phyloP scores from a whole-genome alignment of 1,140 invertebrate species.

The Neelides sp. region DNA sequence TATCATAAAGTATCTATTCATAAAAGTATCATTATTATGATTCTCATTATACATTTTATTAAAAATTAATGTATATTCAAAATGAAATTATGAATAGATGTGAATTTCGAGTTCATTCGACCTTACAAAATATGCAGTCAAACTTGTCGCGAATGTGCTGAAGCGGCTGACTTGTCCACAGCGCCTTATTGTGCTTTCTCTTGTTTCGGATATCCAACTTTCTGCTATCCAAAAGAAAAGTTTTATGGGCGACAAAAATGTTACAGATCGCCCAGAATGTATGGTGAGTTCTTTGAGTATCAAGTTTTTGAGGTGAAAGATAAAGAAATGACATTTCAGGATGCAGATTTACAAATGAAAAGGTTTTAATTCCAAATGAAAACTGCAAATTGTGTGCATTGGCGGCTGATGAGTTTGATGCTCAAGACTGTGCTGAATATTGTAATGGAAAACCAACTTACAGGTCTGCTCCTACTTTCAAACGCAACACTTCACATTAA shows the following conservation, averaged over 20 bases:
- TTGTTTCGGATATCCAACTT: conserved; percentile 15
- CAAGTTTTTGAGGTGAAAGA: not conserved
- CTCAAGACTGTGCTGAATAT: conserved; percentile 2
- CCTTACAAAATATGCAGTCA: conserved; percentile 9
- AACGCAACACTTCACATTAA: too few relatives aligned
- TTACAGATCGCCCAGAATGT: not conserved
- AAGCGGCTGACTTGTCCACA: conserved; percentile 6
- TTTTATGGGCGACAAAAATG: conserved; percentile 7
- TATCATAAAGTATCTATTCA: too few relatives aligned
- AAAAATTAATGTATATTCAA: too few relatives aligned
- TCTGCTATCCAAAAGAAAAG: conserved; percentile 8
- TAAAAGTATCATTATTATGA: too few relatives aligned
- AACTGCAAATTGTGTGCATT: not conserved
- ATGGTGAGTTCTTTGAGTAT: not conserved
- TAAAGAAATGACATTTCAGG: not conserved
- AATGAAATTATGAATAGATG: too few relatives aligned
- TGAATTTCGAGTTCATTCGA: not conserved
- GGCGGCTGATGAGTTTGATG: not conserved
- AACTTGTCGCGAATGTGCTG: conserved; percentile 9
- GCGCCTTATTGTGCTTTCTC: conserved; percentile 4
- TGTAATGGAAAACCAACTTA: conserved; percentile 6
- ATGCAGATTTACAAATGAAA: not conserved
- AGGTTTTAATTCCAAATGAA: not conserved
- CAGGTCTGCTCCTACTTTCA: too few relatives aligned
- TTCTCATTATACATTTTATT: too few relatives aligned